Conservation (phyloP, 2,888 invertebrate genomes). For the Troides helena region DNA sequence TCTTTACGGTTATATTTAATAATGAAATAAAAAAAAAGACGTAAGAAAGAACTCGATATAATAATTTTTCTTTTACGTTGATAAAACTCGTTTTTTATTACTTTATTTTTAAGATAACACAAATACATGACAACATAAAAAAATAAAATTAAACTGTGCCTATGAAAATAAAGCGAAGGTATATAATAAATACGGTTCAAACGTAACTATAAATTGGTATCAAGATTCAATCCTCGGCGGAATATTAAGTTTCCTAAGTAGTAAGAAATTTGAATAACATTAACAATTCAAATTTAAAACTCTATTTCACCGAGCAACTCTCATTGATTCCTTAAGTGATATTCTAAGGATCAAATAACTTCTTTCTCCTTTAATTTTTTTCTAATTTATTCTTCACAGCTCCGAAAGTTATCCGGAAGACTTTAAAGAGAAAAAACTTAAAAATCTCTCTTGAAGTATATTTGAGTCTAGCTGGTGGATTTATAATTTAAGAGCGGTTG, state of each 20-base stretch:
- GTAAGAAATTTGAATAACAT: conserved; percentile 23
- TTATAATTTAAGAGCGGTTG: no score
- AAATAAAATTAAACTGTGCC: not conserved
- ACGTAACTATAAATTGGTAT: conserved; percentile 13
- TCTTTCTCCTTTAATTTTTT: conserved; percentile 11
- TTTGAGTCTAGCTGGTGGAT: no score
- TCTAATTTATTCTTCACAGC: not conserved
- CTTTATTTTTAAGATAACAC: not conserved
- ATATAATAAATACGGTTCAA: conserved; percentile 2
- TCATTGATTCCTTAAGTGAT: conserved; percentile 24
- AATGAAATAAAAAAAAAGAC: no score
- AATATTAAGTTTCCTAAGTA: conserved; percentile 25
- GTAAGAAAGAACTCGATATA: no score
- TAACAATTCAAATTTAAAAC: conserved; percentile 26
- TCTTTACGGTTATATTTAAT: no score
- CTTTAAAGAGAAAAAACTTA: not conserved
- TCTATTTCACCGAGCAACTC: conserved; percentile 11
- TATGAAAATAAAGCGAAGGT: not conserved
- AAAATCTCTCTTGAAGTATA: not conserved
- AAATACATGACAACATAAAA: not conserved
- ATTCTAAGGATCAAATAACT: conserved; percentile 22
- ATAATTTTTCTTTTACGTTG: not conserved
- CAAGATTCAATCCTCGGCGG: conserved; percentile 14
- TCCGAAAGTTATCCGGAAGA: not conserved
- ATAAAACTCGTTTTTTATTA: no score